Percentiles rank a stretch among this genome's conserved stretches.
Conservation (phyloP, 2,797 vertebrate genomes). For the Ispidina picta region DNA sequence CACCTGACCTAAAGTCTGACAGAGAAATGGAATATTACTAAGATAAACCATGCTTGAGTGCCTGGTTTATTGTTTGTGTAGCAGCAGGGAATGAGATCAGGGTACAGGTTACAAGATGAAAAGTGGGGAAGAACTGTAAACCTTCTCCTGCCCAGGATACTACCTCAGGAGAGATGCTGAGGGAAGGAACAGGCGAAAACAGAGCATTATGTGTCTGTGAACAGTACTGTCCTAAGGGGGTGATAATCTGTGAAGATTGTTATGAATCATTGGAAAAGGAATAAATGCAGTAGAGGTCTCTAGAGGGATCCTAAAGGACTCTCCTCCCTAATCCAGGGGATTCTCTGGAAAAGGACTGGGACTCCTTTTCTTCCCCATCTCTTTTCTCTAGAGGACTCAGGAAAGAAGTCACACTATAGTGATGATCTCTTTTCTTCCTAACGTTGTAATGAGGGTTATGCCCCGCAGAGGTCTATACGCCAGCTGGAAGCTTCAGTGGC, state of each 20-base stretch:
- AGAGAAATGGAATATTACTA: conserved; percentile 19
- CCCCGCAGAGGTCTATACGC: neutral
- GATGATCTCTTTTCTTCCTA: neutral
- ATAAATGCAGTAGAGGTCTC: neutral
- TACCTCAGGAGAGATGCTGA: neutral
- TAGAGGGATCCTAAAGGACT: neutral
- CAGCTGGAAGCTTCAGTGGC: neutral
- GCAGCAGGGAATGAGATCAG: neutral
- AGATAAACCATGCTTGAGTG: neutral
- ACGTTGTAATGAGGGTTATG: neutral
- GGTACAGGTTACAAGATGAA: neutral
- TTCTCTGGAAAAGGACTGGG: neutral
- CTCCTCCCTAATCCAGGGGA: neutral
- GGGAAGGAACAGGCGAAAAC: neutral
- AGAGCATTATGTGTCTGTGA: neutral
- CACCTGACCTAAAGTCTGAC: conserved; percentile 8
- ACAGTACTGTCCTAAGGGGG: neutral
- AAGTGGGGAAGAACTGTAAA: neutral
- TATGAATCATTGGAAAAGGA: neutral
- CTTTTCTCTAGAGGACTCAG: neutral
- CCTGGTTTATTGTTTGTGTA: neutral
- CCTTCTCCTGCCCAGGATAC: neutral
- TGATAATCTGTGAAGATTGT: neutral
- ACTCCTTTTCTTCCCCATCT: neutral
- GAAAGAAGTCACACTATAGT: neutral